These are phyloP conservation scores for Lottia gigantea DNA, from an alignment of 2,888 invertebrate species.

Conservation along the genomic window DNA sequence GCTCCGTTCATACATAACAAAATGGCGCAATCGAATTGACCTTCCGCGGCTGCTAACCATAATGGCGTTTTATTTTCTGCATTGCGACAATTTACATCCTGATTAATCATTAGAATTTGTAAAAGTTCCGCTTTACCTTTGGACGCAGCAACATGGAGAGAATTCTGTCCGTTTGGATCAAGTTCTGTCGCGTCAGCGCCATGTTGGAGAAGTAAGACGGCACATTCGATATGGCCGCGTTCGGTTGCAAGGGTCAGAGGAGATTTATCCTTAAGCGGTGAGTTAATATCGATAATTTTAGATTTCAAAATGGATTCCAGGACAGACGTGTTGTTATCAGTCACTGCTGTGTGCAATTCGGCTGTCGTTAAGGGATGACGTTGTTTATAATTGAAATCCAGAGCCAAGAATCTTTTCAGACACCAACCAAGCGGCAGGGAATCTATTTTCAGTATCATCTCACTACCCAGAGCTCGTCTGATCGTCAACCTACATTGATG, in stretches of 20 bases:
- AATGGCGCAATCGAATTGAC: constrained; percentile 21
- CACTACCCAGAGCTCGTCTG: constrained; percentile 19
- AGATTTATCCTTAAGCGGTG: constrained; percentile 15
- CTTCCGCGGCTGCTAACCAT: constrained; percentile 24
- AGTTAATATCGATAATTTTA: constrained; percentile 23
- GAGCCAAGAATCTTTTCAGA: constrained; percentile 24
- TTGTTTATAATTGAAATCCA: constrained; percentile 14
- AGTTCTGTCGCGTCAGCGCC: background rate
- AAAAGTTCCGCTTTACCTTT: constrained; percentile 18
- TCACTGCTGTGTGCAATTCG: constrained; percentile 25
- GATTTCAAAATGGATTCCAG: constrained; percentile 20
- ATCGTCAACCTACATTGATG: constrained; percentile 22
- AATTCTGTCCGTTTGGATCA: constrained; percentile 20
- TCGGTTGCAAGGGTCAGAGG: constrained; percentile 27
- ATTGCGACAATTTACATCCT: constrained; percentile 24
- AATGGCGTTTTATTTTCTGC: constrained; percentile 22
- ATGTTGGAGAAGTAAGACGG: constrained; percentile 16
- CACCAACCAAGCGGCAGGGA: constrained; percentile 25
- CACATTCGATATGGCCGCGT: constrained; percentile 16
- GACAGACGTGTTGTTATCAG: constrained; percentile 15
- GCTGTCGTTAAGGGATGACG: constrained; percentile 10
- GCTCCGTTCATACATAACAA: constrained; percentile 21
- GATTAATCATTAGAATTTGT: constrained; percentile 13
- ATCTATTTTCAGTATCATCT: constrained; percentile 26
- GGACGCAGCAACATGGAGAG: constrained; percentile 28